A percentile compares a stretch with the other conserved stretches of the same genome.
Evolutionary conservation across 2,113 vertebrate species (phyloP).

Genomic region (Pycnonotus jocosus): DNA sequence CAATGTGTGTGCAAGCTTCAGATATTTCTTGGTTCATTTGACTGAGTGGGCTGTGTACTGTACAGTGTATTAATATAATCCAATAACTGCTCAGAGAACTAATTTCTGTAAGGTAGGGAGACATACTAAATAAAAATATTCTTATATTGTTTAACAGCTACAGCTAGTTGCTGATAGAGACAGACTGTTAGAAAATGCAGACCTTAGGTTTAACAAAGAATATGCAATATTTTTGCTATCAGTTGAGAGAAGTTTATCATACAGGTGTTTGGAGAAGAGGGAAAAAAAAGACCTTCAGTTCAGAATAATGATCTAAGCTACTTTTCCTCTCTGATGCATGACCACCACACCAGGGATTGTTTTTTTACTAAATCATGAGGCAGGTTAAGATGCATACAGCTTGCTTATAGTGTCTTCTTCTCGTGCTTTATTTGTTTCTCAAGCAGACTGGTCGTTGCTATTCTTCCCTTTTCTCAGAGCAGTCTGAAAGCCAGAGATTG

Average conservation of each 20-base stretch:
- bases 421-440: not conserved
- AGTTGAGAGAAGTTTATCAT: not conserved
- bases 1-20: not conserved
- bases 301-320: not conserved
- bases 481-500: not conserved
- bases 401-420: not conserved
- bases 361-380: not conserved
- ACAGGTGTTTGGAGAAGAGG: not conserved
- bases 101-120: not conserved
- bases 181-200: not conserved
- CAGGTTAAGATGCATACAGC: not conserved
- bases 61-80: not conserved
- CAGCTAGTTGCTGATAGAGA: not conserved
- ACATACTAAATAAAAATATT: not conserved
- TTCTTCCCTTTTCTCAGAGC: not conserved
- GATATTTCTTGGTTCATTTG: not conserved
- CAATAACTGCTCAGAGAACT: not conserved
- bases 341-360: not conserved
- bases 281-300: not conserved
- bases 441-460: not conserved
- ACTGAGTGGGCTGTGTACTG: not conserved
- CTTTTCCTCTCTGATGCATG: not conserved
- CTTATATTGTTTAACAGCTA: not conserved
- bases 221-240: not conserved
- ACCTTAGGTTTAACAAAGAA: not conserved